phyloP scores from a whole-genome alignment of 2,113 vertebrate genomes.

The Sinocyclocheilus anshuiensis region DNA sequence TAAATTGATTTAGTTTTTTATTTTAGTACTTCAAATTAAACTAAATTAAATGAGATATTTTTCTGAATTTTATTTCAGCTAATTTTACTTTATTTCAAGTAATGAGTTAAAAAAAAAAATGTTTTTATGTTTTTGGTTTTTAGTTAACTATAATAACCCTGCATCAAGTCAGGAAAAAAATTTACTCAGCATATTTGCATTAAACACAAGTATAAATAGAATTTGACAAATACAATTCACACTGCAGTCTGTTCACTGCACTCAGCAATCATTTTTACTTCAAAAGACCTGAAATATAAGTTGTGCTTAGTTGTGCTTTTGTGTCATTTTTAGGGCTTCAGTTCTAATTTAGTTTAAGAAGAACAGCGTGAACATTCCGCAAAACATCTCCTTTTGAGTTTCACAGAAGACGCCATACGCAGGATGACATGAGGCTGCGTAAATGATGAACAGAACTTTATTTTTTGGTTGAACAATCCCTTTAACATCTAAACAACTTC shows the following conservation, averaged over 20 bases:
- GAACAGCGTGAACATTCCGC: not conserved
- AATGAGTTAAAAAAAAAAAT: no score
- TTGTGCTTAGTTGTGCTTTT: no score
- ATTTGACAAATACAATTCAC: not conserved
- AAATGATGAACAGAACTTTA: not conserved
- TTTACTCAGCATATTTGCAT: not conserved
- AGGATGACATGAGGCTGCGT: not conserved
- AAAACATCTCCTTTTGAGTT: conserved; percentile 7
- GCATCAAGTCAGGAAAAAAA: not conserved
- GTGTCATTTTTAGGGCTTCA: no score
- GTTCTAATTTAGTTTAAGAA: no score
- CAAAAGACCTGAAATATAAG: no score
- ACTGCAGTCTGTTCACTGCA: no score
- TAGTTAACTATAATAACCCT: not conserved
- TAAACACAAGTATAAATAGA: not conserved
- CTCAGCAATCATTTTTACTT: no score
- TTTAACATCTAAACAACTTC: not conserved
- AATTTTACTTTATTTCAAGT: not conserved
- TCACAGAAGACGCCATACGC: not conserved
- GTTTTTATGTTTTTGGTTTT: not conserved
- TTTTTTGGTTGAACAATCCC: not conserved
- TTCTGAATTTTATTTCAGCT: not conserved
- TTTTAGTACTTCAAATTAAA: not conserved
- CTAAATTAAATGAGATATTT: not conserved
- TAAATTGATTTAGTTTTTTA: no score